Evolutionary conservation across 2,888 invertebrate species (phyloP).

Genomic region (Ditylenchus weischeri): DNA sequence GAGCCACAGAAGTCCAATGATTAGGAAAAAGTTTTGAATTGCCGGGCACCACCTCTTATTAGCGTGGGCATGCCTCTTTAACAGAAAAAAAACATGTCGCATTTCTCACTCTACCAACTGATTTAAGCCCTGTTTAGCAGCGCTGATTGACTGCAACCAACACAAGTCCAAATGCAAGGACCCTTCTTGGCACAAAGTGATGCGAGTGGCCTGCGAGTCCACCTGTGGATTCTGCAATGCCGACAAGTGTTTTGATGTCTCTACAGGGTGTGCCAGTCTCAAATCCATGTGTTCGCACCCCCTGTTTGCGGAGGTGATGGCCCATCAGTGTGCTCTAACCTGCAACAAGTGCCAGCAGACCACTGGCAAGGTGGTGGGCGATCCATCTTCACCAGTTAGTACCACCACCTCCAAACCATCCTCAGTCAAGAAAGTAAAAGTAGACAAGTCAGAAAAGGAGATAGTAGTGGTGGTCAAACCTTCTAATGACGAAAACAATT

Average conservation of each 20-base stretch:
- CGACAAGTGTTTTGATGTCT: conserved; percentile 26
- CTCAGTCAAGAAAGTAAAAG: not conserved
- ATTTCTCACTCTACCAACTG: too few relatives aligned
- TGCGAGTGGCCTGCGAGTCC: conserved; percentile 26
- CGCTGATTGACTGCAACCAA: conserved; percentile 21
- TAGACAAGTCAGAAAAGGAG: conserved; percentile 9
- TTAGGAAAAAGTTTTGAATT: too few relatives aligned
- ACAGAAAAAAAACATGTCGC: too few relatives aligned
- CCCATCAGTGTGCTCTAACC: conserved; percentile 23
- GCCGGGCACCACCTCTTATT: too few relatives aligned
- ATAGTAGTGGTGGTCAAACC: conserved; percentile 9
- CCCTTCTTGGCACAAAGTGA: conserved; percentile 22
- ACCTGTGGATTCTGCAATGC: conserved; percentile 26
- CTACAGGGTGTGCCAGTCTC: conserved; percentile 18
- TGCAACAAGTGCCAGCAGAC: conserved; percentile 20
- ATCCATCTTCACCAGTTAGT: not conserved
- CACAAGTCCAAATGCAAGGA: conserved; percentile 27
- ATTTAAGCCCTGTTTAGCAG: not conserved
- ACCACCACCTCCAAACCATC: too few relatives aligned
- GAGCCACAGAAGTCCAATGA: too few relatives aligned
- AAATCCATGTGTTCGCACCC: conserved; percentile 20
- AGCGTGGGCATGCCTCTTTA: too few relatives aligned
- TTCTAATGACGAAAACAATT: not conserved
- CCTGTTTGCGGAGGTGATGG: conserved; percentile 16
- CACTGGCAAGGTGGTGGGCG: not conserved